phyloP scores from a whole-genome alignment of 2,113 vertebrate species.

The Nannospalax galili region DNA sequence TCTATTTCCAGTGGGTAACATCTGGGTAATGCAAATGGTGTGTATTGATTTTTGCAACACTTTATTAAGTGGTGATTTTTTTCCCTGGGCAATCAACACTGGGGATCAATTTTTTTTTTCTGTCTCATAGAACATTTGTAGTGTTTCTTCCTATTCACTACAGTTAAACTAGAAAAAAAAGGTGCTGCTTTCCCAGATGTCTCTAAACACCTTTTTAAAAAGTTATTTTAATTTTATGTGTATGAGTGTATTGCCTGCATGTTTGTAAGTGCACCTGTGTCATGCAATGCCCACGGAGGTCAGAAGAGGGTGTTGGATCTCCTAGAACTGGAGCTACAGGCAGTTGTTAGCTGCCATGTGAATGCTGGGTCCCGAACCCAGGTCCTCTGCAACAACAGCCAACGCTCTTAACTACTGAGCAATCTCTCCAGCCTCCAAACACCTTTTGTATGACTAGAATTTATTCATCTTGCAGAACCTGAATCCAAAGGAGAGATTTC shows the following conservation, averaged over 20 bases:
- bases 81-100: not conserved
- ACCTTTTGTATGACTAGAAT: not conserved
- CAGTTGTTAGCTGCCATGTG: too few species aligned
- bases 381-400: too few species aligned
- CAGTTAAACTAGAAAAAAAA: not conserved
- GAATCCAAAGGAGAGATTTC: constrained; percentile 21
- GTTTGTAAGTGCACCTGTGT: too few species aligned
- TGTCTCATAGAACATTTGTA: not conserved
- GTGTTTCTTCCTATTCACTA: not conserved
- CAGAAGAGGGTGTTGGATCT: too few species aligned
- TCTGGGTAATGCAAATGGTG: not conserved
- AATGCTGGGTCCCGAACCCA: too few species aligned
- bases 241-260: too few species aligned
- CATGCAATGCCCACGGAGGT: too few species aligned
- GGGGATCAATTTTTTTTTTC: constrained; percentile 2
- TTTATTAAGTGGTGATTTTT: constrained; percentile 16
- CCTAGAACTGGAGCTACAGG: too few species aligned
- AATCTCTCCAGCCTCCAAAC: too few species aligned
- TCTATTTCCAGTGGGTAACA: constrained; percentile 10
- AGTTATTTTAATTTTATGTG: too few species aligned
- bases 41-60: not conserved
- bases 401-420: too few species aligned
- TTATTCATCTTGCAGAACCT: not conserved
- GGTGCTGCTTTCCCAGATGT: not conserved
- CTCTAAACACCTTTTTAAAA: not conserved